Percentiles rank a stretch among this genome's conserved stretches.
phyloP scores from a whole-genome alignment of 2,888 invertebrate genomes.

The Lissocephala sabroskyi region DNA sequence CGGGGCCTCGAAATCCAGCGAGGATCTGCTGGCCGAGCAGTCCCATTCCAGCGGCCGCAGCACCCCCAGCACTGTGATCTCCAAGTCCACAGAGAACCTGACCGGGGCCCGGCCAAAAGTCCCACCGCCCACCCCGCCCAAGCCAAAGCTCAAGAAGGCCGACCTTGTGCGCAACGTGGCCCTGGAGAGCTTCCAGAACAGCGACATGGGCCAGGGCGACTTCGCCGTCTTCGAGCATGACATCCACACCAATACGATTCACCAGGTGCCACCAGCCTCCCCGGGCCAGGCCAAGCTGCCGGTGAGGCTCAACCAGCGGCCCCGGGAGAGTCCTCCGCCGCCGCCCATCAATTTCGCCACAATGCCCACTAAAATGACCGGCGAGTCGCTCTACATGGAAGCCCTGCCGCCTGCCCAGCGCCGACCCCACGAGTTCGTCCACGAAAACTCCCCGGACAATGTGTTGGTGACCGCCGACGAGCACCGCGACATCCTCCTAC shows the following conservation, averaged over 20 bases:
- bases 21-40: conserved; percentile 58
- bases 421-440: conserved; percentile 65
- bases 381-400: conserved; percentile 66
- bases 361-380: conserved; percentile 50
- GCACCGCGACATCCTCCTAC: conserved; percentile 69
- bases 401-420: conserved; percentile 67
- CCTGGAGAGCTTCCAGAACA: conserved; percentile 67
- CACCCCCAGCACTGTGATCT: conserved; percentile 45
- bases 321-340: conserved; percentile 71
- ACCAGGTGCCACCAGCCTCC: conserved; percentile 41
- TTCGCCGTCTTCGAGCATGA: conserved; percentile 71
- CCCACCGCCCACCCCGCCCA: conserved; percentile 62
- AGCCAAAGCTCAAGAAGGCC: conserved; percentile 69
- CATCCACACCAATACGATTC: conserved; percentile 69
- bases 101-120: conserved; percentile 51
- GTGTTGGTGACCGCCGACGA: conserved; percentile 70
- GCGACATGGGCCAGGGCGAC: conserved; percentile 71
- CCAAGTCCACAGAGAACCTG: conserved; percentile 63
- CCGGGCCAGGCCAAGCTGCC: conserved; percentile 44
- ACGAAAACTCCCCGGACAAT: conserved; percentile 71
- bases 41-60: conserved; percentile 44
- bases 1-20: conserved; percentile 64
- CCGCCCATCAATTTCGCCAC: conserved; percentile 70
- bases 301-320: conserved; percentile 55
- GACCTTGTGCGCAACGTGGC: conserved; percentile 68